Conservation (phyloP, 2,797 vertebrate species). For the Hoplostethus mediterraneus region DNA sequence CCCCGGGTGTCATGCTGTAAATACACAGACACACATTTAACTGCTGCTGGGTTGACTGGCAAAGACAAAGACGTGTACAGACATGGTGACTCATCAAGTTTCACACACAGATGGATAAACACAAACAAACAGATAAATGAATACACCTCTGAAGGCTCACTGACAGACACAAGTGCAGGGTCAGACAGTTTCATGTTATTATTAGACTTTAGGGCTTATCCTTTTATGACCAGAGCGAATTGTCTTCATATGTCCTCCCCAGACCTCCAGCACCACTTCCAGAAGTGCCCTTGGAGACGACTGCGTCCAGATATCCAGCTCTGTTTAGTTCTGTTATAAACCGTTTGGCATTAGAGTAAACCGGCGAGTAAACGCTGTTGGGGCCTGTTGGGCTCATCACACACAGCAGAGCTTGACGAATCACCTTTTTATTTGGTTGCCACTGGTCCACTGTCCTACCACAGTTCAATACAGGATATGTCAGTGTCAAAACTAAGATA, state of each 20-base stretch:
- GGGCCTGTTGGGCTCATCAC: conserved; percentile 24
- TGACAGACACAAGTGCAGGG: conserved; percentile 35
- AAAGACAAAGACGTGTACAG: conserved; percentile 1
- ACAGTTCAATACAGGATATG: neutral
- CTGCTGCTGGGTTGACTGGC: conserved; percentile 16
- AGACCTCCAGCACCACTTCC: conserved; percentile 30
- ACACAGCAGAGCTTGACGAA: conserved; percentile 16
- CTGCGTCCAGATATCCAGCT: conserved; percentile 50
- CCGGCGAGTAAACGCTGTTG: conserved; percentile 31
- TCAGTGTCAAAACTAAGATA: conserved; percentile 9
- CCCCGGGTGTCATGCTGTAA: conserved; percentile 30
- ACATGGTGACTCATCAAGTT: conserved; percentile 1
- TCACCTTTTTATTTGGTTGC: conserved; percentile 22
- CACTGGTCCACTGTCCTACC: conserved; percentile 24
- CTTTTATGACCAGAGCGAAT: conserved; percentile 63
- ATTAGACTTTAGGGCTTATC: conserved; percentile 22
- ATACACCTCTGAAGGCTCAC: neutral
- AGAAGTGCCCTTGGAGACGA: conserved; percentile 40
- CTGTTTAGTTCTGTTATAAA: conserved; percentile 78
- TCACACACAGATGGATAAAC: conserved; percentile 7
- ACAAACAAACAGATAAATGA: neutral
- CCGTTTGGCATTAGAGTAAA: conserved; percentile 74
- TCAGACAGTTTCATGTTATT: conserved; percentile 33
- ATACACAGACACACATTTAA: conserved; percentile 33
- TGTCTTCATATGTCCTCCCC: conserved; percentile 22